phyloP scores from a whole-genome alignment of 2,797 vertebrate species.

The Gymnodraco acuticeps region DNA sequence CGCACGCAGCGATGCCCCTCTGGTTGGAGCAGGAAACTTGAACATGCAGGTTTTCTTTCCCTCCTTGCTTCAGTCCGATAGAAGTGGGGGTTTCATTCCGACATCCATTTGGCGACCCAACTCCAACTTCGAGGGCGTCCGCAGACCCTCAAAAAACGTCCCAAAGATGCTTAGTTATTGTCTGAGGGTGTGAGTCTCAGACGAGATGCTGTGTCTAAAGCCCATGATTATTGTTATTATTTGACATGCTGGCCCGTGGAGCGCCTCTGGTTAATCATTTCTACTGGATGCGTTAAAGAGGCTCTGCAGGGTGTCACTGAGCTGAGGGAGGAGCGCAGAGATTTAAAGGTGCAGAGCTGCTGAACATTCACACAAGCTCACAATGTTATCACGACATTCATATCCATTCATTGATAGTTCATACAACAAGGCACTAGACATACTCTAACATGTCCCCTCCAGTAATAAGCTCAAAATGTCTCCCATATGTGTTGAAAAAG shows the following conservation, averaged over 20 bases:
- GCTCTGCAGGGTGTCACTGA: slow-evolving; percentile 70
- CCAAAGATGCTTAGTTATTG: slow-evolving; percentile 23
- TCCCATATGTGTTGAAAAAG: too few species aligned
- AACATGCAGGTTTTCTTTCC: slow-evolving; percentile 68
- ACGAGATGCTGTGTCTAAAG: slow-evolving; percentile 49
- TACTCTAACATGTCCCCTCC: too few species aligned
- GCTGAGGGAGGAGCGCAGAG: slow-evolving; percentile 68
- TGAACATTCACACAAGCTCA: background rate
- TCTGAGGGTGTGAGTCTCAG: slow-evolving; percentile 19
- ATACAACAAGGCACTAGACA: too few species aligned
- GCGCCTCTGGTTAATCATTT: slow-evolving; percentile 79
- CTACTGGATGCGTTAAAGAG: slow-evolving; percentile 77
- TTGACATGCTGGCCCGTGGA: slow-evolving; percentile 62
- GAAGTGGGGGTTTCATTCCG: slow-evolving; percentile 69
- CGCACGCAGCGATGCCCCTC: slow-evolving; percentile 61
- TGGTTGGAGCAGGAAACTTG: slow-evolving; percentile 62
- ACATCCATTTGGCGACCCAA: slow-evolving; percentile 71
- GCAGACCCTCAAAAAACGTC: slow-evolving; percentile 2
- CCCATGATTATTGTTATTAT: slow-evolving; percentile 59
- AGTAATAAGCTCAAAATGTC: too few species aligned
- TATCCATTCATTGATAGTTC: slow-evolving; percentile 60
- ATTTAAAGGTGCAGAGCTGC: slow-evolving; percentile 78
- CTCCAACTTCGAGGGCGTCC: slow-evolving; percentile 38
- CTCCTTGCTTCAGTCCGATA: slow-evolving; percentile 61
- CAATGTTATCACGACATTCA: slow-evolving; percentile 19